Base-by-base conservation (phyloP, 2,888 invertebrate genomes). In the Drosophila pullipes region DNA sequence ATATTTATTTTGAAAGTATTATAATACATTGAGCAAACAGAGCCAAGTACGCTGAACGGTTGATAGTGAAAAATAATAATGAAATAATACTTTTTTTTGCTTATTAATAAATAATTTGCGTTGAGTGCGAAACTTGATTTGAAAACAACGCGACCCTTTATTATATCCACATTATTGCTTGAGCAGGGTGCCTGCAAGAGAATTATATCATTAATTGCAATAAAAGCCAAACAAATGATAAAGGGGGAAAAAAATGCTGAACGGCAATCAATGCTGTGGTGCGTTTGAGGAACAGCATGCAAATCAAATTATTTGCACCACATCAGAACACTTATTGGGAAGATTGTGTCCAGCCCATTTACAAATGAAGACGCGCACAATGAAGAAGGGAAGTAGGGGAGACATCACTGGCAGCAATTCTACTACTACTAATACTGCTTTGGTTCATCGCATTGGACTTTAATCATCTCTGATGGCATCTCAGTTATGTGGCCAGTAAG, bases 251-350 rank as follows among this genome's bases (percentile, higher is more conserved):
- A 44, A 22, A 22, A 13, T 7, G 13, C 47, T 47, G 16, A 25
- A 47, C 0, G 22, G 22, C 22, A 22, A 22, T 47, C 47, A 22
- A 22, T 22, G 22, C 3, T n/a, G n/a, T n/a, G n/a, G n/a, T n/a
- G n/a, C n/a, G n/a, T 47, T 22, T 47, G 4, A 50, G 50, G 69
- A 50, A 69, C 69, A 60, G 54, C 78, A 84, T 84, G 78, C 79
- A 84, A 89, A 84, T 84, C 85, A 74, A 89, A 89, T 89, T 84
- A 84, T 86, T 76, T 82, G 73, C 50, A 82, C 68, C 76, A 82
- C 79, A 89, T 83, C 70, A 83, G 25, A 83, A 81, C 69, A 71
- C 87, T 89, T 78, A 74, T 76, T 47, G 76, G 65, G 67, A 33
- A 61, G 76, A 81, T 82, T 73, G 87, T 73, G 64, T 64, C 55